Percentiles rank a stretch among this genome's conserved stretches.
These are phyloP conservation scores for Trachymyrmex cornetzi DNA, from an alignment of 1,140 invertebrate species.

Conservation along the genomic window DNA sequence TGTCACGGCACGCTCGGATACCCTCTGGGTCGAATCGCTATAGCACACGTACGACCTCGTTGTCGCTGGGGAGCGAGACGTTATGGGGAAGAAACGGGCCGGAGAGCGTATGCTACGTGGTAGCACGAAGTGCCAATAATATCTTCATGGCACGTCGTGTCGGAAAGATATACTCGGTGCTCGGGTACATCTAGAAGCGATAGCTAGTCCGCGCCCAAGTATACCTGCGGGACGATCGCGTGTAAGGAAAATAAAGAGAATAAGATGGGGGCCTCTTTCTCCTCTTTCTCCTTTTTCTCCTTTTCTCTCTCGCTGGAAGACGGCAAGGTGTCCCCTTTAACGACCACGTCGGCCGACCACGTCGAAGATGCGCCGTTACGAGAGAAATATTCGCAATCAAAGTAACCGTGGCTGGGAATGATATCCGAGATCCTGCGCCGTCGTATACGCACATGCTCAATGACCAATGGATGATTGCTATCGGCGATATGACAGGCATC, in stretches of 20 bases:
- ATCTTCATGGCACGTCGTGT: conserved; percentile 74
- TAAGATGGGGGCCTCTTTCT: conserved; percentile 6
- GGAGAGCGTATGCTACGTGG: conserved; percentile 50
- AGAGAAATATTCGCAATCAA: conserved; percentile 69
- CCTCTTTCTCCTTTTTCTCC: no score
- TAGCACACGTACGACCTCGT: conserved; percentile 65
- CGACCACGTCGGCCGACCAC: conserved; percentile 33
- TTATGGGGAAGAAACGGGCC: conserved; percentile 39
- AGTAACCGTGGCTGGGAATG: conserved; percentile 27
- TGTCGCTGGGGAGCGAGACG: conserved; percentile 33
- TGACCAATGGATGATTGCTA: conserved; percentile 71
- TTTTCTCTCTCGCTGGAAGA: background rate
- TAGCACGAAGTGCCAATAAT: conserved; percentile 76
- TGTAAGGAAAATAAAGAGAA: conserved; percentile 13
- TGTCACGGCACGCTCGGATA: conserved; percentile 74
- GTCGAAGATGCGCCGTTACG: background rate
- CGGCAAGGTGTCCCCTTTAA: conserved; percentile 63
- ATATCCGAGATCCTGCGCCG: conserved; percentile 43
- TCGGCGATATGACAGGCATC: conserved; percentile 65
- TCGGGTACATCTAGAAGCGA: conserved; percentile 64
- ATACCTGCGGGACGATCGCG: background rate
- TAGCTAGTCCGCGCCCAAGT: conserved; percentile 42
- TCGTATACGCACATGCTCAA: conserved; percentile 48
- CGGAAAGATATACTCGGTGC: conserved; percentile 66
- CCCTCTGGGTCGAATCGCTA: conserved; percentile 69